Conservation (phyloP, 2,888 invertebrate species). For the Orchesellides sinensis region DNA sequence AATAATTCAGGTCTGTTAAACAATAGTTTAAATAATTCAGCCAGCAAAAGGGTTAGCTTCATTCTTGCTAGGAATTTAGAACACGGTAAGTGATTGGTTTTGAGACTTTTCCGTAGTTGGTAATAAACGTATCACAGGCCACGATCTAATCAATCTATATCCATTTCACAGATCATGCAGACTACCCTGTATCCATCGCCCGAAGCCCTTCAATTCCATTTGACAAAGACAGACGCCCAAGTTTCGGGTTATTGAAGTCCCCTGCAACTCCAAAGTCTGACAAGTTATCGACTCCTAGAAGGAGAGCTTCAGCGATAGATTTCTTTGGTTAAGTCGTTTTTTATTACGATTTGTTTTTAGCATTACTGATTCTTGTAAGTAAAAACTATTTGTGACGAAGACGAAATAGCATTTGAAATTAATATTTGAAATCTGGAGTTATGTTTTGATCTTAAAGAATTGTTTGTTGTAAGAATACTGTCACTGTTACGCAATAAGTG, state of each 20-base stretch:
- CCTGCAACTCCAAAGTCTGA: conserved; percentile 38
- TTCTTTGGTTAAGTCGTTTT: conserved; percentile 41
- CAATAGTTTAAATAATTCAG: background rate
- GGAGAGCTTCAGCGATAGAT: conserved; percentile 37
- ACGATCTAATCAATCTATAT: too few relatives aligned
- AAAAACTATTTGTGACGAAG: too few relatives aligned
- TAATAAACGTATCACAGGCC: too few relatives aligned
- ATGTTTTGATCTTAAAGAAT: too few relatives aligned
- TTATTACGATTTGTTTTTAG: too few relatives aligned
- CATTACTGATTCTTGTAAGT: too few relatives aligned
- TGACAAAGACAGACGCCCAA: conserved; percentile 84
- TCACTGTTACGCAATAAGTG: too few relatives aligned
- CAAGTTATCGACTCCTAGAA: conserved; percentile 21
- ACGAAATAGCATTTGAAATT: too few relatives aligned
- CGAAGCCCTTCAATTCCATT: conserved; percentile 87
- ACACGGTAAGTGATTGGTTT: conserved; percentile 77
- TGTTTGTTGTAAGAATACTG: too few relatives aligned
- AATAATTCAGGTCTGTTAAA: background rate
- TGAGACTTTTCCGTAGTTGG: too few relatives aligned
- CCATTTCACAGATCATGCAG: conserved; percentile 80
- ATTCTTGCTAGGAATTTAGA: conserved; percentile 84
- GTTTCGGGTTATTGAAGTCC: conserved; percentile 84
- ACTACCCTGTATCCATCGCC: conserved; percentile 84
- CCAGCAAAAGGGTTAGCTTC: conserved; percentile 83
- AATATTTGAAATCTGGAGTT: too few relatives aligned